phyloP scores from a whole-genome alignment of 2,113 vertebrate genomes.

The Cepphus grylle region DNA sequence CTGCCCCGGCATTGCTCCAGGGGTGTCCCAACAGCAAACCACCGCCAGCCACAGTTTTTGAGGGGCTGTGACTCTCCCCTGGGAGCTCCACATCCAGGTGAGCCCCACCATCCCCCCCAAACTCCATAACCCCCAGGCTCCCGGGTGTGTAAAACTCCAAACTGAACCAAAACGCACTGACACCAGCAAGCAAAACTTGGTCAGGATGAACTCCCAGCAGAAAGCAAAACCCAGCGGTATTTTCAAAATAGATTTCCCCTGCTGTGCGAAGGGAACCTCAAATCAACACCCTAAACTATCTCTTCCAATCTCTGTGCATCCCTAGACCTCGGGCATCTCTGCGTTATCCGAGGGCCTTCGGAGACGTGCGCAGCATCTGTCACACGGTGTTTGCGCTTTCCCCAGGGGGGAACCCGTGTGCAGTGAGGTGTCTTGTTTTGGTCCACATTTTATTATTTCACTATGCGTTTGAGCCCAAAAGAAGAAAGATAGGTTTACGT shows the following conservation, averaged over 20 bases:
- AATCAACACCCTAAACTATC: neutral
- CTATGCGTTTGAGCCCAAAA: neutral
- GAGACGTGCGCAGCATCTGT: neutral
- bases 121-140: neutral
- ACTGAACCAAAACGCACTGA: fast-evolving
- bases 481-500: neutral
- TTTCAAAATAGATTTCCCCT: neutral
- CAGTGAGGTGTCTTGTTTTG: neutral
- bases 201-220: neutral
- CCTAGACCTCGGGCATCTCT: neutral
- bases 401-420: neutral
- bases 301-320: neutral
- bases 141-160: fast-evolving
- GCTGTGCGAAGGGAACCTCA: conserved; percentile 17
- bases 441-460: neutral
- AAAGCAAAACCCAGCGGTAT: neutral
- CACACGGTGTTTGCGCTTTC: neutral
- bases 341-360: neutral
- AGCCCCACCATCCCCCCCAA: neutral
- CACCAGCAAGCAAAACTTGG: neutral
- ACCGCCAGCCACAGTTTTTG: neutral
- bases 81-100: neutral
- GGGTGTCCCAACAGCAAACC: neutral
- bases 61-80: neutral
- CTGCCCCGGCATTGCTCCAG: fast-evolving